These are phyloP conservation scores for Cabera pusaria DNA, from an alignment of 2,888 invertebrate species.

Conservation along the genomic window DNA sequence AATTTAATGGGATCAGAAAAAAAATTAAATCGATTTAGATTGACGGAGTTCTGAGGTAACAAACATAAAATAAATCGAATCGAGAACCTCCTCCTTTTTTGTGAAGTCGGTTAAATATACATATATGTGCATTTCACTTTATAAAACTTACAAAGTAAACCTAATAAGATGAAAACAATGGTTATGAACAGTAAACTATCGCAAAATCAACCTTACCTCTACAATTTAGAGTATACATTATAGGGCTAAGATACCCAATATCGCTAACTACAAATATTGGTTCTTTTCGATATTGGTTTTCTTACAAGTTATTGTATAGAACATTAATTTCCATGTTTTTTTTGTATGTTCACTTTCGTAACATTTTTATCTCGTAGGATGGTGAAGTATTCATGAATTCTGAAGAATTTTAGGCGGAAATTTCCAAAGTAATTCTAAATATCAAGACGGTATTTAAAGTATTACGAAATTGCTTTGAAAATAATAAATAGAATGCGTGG, in stretches of 20 bases:
- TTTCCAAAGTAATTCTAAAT: no score
- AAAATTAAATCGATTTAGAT: no score
- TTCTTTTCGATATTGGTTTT: slow-evolving; percentile 51
- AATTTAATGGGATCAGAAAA: no score
- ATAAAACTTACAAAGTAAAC: slow-evolving; percentile 12
- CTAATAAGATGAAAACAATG: slow-evolving; percentile 4
- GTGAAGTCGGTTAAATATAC: no score
- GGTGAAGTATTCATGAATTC: no score
- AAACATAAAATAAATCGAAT: no score
- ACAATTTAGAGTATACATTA: slow-evolving; percentile 7
- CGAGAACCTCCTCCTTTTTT: no score
- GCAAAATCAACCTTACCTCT: slow-evolving; percentile 9
- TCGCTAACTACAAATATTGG: slow-evolving; percentile 54
- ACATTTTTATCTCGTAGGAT: slow-evolving; percentile 10
- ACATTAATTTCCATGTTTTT: slow-evolving; percentile 20
- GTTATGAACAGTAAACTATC: slow-evolving; percentile 4
- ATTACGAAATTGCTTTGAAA: no score
- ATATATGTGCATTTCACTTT: slow-evolving; percentile 3
- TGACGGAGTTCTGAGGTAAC: no score
- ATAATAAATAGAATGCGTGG: no score
- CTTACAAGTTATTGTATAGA: slow-evolving; percentile 25
- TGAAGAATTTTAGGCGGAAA: no score
- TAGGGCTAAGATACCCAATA: slow-evolving; percentile 32
- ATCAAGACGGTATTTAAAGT: no score
- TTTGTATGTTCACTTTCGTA: slow-evolving; percentile 11